phyloP scores from a whole-genome alignment of 2,113 vertebrate genomes.

The Tupaia chinensis region DNA sequence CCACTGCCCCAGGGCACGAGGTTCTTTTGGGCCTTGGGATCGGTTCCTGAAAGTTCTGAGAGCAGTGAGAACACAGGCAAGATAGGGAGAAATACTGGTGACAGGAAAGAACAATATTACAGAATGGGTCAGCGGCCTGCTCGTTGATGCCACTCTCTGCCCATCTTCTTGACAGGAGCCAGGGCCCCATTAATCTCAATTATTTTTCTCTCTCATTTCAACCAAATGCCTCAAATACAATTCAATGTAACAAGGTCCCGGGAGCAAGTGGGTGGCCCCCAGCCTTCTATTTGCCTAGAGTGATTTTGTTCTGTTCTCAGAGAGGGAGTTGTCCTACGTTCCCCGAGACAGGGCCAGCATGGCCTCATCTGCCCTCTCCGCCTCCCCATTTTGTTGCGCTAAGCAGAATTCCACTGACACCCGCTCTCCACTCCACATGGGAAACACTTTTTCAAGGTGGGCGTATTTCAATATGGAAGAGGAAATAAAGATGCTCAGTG shows the following conservation, averaged over 20 bases:
- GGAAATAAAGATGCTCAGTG: background rate
- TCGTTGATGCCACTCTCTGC: background rate
- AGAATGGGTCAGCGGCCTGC: conserved; percentile 10
- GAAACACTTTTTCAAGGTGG: background rate
- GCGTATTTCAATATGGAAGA: background rate
- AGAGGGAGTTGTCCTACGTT: background rate
- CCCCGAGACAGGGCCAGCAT: background rate
- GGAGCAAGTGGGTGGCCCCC: background rate
- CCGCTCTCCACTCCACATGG: background rate
- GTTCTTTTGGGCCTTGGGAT: background rate
- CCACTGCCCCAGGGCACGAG: background rate
- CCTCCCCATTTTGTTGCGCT: background rate
- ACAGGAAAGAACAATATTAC: background rate
- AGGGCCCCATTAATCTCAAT: conserved; percentile 53
- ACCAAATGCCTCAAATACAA: background rate
- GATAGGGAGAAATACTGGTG: background rate
- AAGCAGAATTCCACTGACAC: background rate
- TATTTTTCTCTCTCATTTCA: conserved; percentile 41
- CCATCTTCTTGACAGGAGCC: background rate
- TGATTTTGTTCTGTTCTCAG: background rate
- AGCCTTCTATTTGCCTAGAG: background rate
- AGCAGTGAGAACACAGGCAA: background rate
- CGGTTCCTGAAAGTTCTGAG: background rate
- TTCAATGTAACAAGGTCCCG: conserved; percentile 33
- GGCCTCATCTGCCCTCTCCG: background rate